A percentile compares a stretch with the other conserved stretches of the same genome.
Evolutionary conservation across 2,113 vertebrate genomes (phyloP).

Genomic region (Leptobrachium ailaonicum): DNA sequence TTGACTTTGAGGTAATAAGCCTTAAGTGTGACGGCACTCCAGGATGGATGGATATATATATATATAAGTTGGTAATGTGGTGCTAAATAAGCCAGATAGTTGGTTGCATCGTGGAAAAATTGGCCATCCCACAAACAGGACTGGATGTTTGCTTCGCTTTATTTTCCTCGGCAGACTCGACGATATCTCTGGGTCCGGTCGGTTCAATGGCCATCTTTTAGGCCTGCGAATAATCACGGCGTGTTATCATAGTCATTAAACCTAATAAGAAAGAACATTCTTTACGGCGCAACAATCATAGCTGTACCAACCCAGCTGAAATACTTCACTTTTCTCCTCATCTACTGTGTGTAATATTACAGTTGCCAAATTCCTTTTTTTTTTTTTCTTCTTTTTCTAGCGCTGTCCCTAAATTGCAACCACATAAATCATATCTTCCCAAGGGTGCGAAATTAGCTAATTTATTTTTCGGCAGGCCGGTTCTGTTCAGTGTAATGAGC

Average conservation of each 20-base stretch:
- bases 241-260: conserved; percentile 24
- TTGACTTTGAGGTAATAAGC: no score
- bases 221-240: conserved; percentile 4
- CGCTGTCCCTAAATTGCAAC: conserved; percentile 1
- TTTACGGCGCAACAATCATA: conserved; percentile 1
- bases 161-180: conserved; percentile 16
- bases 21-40: no score
- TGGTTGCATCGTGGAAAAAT: not conserved
- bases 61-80: not conserved
- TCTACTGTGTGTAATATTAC: conserved; percentile 7
- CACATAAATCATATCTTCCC: conserved; percentile 26
- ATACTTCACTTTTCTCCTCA: conserved; percentile 19
- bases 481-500: conserved; percentile 33
- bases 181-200: not conserved
- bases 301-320: not conserved
- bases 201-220: conserved; percentile 5
- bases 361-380: no score
- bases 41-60: no score
- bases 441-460: conserved; percentile 26
- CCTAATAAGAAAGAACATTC: conserved; percentile 2
- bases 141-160: conserved; percentile 8
- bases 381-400: conserved; percentile 6
- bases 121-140: not conserved
- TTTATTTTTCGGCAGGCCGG: conserved; percentile 2
- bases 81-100: not conserved